Base-by-base conservation (phyloP, 2,113 vertebrate species). In the Hydropotes inermis region DNA sequence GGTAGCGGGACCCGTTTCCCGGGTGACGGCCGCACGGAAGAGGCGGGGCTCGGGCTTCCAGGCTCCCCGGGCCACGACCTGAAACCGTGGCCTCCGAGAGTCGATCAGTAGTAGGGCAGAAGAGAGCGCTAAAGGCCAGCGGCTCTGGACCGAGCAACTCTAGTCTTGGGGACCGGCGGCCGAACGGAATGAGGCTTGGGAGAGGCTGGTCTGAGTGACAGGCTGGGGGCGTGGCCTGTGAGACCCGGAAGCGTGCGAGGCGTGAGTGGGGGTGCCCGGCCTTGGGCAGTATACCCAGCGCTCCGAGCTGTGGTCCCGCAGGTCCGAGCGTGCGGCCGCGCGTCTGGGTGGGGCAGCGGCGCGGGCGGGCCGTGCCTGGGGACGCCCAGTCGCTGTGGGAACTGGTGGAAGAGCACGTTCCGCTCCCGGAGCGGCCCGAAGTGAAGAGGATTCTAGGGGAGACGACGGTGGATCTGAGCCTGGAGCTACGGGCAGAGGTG, bases 401-500 rank as follows among this genome's bases (percentile, higher is more conserved):
- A 96, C 98, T 99, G 95, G 98, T 99, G 54, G 86, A 98, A 98
- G 98, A 99, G 54, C 98, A 98, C 91, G 98, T 99, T 33, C 97
- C 98, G 11, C 95, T 82, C 70, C 98, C 98, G 0, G 99, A 99
- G 97, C 95, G 98, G 95, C 97, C 97, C 33, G 99, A 99, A 98
- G 98, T 99, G 96, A 98, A 97, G 83, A 70, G 97, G 33, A 97
- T 99, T 43, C 98, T 99, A 78, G 99, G 99, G 64, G 97, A 98
- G 88, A 97, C 98, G 4, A 97, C 98, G 57, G 98, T 99, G 60
- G 99, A 99, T 97, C 98, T 98, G 95, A 99, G 99, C 95, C 98
- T 98, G 82, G 99, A 99, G 83, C 97, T 99, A 67, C 98, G 99
- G 88, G 84, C 97, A 28, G 99, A 99, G 99, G 99, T 99, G 97